A percentile compares a stretch with the other conserved stretches of the same genome.
These are phyloP conservation scores for Tetragonula carbonaria DNA, from an alignment of 2,888 invertebrate species.

Conservation along the genomic window DNA sequence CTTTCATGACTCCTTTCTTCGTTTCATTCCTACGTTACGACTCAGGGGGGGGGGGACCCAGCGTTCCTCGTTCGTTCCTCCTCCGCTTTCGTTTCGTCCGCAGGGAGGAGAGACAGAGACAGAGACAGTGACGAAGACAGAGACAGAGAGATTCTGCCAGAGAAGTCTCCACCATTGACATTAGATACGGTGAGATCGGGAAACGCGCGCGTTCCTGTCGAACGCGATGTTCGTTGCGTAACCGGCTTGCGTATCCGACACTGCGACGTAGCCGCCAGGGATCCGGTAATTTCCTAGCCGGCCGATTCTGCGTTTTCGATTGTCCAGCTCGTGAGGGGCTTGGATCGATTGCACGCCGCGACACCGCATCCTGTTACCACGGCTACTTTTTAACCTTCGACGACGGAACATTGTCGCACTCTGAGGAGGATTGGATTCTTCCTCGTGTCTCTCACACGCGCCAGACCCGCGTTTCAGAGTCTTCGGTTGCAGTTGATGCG, in stretches of 20 bases:
- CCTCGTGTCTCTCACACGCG: neutral
- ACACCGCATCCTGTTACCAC: constrained; percentile 62
- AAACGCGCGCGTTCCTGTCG: constrained; percentile 69
- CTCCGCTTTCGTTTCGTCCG: neutral
- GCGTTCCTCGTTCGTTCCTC: constrained; percentile 1
- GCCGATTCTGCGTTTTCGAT: constrained; percentile 55
- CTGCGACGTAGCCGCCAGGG: constrained; percentile 45
- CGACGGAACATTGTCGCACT: neutral
- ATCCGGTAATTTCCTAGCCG: constrained; percentile 59
- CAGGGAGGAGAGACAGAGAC: neutral
- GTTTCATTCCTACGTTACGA: constrained; percentile 63
- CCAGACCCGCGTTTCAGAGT: no score
- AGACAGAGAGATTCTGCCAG: neutral
- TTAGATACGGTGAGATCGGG: constrained; percentile 76
- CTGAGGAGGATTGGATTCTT: neutral
- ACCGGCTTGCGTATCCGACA: constrained; percentile 70
- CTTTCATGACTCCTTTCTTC: constrained; percentile 75
- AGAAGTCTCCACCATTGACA: constrained; percentile 64
- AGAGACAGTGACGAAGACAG: neutral
- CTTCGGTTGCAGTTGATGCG: neutral
- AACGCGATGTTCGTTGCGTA: constrained; percentile 73
- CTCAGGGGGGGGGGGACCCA: constrained; percentile 9
- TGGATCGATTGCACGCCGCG: constrained; percentile 51
- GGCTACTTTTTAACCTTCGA: constrained; percentile 36
- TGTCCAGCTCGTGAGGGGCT: constrained; percentile 34